Evolutionary conservation across 2,888 invertebrate genomes (phyloP), one percentile per base, ranked within the genome.

Genomic region (Elysia crispata): DNA sequence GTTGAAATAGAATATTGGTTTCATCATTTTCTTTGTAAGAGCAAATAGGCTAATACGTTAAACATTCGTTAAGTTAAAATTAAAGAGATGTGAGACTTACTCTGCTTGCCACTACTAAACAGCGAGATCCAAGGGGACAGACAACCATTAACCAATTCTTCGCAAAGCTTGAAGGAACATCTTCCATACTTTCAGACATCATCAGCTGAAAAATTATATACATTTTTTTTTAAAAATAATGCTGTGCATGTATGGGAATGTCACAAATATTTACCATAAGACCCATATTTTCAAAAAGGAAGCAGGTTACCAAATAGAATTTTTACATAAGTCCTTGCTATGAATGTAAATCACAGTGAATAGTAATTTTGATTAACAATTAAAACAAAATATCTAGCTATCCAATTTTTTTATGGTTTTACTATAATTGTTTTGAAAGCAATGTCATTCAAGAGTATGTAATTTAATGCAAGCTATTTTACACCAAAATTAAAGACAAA

Each of bases 131-230:
- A 87, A 94, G 94, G 0, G 98, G 98, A 89, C 97, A 97, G 0
- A 96, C 95, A 0, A 93, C 86, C 86, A 93, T 89, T 20, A 91
- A 83, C 93, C 93, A 94, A 20, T 93, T 89, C 18, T 85, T 84
- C 8, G 86, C 87, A 67, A 92, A 89, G 80, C 92, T 90, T 41
- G 94, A 93, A 0, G 99, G 98, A 80, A 95, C 94, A 84, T 97
- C 96, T 1, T 95, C 93, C 91, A 99, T 93, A 98, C 98, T 98
- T 92, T 98, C 98, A 0, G 98, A 98, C 80, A 95, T 90, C 96
- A 98, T 98, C 13, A 98, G 92, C 84, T 94, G 94, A 6, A 83
- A 67, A 66, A 70, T 25, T n/a, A 64, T 76, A 30, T 33, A 33
- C 30, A 69, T n/a, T 1, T 50, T 57, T 0, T 13, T 23, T 30